phyloP scores from a whole-genome alignment of 1,140 invertebrate species.

The Temnothorax longispinosus region DNA sequence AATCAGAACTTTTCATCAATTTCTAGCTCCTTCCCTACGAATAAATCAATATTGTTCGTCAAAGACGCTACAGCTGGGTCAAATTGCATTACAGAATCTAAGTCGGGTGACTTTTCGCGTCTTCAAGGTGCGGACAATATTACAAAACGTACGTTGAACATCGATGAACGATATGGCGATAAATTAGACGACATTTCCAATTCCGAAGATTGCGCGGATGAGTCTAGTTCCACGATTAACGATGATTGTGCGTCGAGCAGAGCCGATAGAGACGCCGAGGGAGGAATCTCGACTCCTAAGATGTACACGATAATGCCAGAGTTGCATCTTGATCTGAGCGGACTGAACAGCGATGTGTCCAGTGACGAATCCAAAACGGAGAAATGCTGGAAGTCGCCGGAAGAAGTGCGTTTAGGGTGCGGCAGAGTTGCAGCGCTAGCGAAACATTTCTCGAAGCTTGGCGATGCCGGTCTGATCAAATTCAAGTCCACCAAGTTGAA shows the following conservation, averaged over 20 bases:
- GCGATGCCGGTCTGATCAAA: slow-evolving; percentile 82
- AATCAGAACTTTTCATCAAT: neutral
- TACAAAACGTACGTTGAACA: neutral
- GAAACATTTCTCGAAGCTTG: slow-evolving; percentile 87
- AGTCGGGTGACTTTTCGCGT: neutral
- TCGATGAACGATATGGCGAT: neutral
- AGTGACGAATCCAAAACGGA: slow-evolving; percentile 81
- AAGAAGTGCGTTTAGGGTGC: slow-evolving; percentile 87
- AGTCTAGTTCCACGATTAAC: slow-evolving; percentile 46
- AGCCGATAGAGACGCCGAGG: neutral
- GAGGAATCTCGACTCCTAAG: slow-evolving; percentile 52
- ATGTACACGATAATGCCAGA: slow-evolving; percentile 76
- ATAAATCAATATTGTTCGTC: neutral
- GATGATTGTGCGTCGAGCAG: slow-evolving; percentile 27
- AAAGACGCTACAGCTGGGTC: neutral
- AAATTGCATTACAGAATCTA: neutral
- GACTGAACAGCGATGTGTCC: slow-evolving; percentile 80
- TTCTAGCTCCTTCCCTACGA: neutral
- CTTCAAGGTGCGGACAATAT: neutral
- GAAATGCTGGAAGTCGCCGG: slow-evolving; percentile 88
- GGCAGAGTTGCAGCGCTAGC: slow-evolving; percentile 88
- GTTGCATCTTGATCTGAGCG: slow-evolving; percentile 81
- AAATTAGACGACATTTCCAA: slow-evolving; percentile 10
- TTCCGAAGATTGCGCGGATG: slow-evolving; percentile 39
- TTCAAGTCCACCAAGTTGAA: slow-evolving; percentile 75